Evolutionary conservation across 2,888 invertebrate genomes (phyloP).

Genomic region (Acleris literana): DNA sequence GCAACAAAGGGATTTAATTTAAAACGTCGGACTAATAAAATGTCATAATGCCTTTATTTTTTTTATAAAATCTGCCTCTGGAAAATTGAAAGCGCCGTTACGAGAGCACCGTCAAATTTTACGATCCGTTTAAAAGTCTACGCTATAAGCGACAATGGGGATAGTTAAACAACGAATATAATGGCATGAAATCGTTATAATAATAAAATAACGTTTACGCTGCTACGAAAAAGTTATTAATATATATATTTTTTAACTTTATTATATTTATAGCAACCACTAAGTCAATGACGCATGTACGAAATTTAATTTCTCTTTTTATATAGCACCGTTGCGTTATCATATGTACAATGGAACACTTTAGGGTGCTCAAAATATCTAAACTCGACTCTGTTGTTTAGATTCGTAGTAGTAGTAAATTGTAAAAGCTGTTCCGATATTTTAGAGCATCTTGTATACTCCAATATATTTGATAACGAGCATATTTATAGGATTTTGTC

Average conservation of each 20-base stretch:
- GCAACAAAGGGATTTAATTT: constrained; percentile 17
- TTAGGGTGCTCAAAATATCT: too few relatives aligned
- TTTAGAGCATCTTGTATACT: too few relatives aligned
- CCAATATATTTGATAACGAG: too few relatives aligned
- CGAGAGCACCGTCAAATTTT: constrained; percentile 30
- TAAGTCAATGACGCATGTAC: too few relatives aligned
- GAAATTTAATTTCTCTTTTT: too few relatives aligned
- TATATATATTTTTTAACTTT: not conserved
- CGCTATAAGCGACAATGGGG: constrained; percentile 29
- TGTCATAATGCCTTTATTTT: constrained; percentile 30
- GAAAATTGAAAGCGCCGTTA: constrained; percentile 34
- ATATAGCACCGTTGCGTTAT: too few relatives aligned
- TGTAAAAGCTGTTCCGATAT: too few relatives aligned
- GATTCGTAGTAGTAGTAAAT: too few relatives aligned
- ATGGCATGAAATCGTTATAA: not conserved
- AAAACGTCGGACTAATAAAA: constrained; percentile 25
- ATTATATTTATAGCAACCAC: not conserved
- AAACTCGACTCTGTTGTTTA: too few relatives aligned
- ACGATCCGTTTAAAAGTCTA: constrained; percentile 34
- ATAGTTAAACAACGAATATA: constrained; percentile 31
- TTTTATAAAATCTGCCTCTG: constrained; percentile 34
- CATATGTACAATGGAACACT: too few relatives aligned
- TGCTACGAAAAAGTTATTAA: not conserved
- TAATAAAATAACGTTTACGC: not conserved
- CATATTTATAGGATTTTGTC: too few relatives aligned